Evolutionary conservation across 30 jellyfish, hydroid and myxozoan species (phyloP), one percentile per base, ranked within the genome.

Genomic region (Sanderia malayensis): DNA sequence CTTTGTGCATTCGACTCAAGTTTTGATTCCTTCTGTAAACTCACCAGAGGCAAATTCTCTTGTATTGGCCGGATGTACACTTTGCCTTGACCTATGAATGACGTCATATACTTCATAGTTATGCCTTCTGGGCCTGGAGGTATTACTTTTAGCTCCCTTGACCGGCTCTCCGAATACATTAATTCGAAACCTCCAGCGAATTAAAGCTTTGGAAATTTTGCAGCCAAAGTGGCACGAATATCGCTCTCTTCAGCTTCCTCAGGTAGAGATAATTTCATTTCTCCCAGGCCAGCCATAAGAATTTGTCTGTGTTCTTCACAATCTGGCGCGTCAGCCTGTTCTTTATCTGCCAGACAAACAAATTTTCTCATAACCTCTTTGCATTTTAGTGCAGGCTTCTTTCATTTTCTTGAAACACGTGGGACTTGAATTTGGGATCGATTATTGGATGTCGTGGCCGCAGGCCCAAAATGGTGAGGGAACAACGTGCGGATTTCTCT

Each of bases 381-480:
- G 67, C 67, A 20, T 55, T 55, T 55, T 55, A 4, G 67, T 55
- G 67, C 67, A 55, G 67, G 67, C 67, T 55, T 55, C 67, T 55
- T 55, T 24, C 67, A 3, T 55, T 24, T 20, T 55, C 31, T 55
- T 55, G 67, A 55, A 55, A 7, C 67, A 4, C 19, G 67, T 55
- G 19, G 31, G 67, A 19, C 67, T 18, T 55, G 67, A 4, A 55
- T 55, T 55, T 55, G 67, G 67, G 19, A 55, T 55, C 67, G 67
- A 55, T 55, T 55, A 55, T 55, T 55, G 4, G 67, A 55, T 55
- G 67, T n/a, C n/a, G n/a, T n/a, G n/a, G n/a, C n/a, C n/a, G n/a
- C n/a, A n/a, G n/a, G n/a, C n/a, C n/a, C n/a, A n/a, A n/a, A n/a
- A n/a, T n/a, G n/a, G n/a, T n/a, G n/a, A n/a, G n/a, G n/a, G n/a